Evolutionary conservation across 2,797 vertebrate species (phyloP), one percentile per base, ranked within the genome.

Genomic region (Jordanella pulchra): DNA sequence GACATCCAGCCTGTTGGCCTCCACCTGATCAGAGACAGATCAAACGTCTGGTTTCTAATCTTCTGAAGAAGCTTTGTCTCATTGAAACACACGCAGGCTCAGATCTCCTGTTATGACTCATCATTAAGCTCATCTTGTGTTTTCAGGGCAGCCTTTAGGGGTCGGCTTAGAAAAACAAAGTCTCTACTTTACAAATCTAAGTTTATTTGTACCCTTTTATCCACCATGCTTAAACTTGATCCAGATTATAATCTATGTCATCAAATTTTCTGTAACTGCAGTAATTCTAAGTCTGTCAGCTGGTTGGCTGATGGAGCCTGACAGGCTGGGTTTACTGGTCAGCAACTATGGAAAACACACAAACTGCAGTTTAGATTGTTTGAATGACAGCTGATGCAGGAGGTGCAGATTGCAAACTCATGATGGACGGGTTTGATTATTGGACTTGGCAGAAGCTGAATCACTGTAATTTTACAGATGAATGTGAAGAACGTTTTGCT

Each of bases 351-450:
- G 15, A 56, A 71, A 39, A 48, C 21, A 77, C 72, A 69, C 45
- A 27, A 72, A n/a, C 7, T 48, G 74, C 48, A 27, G 54, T 66
- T 67, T 45, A 71, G 77, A 79, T 66, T 80, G 81, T 76, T 23
- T 58, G 82, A 77, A 76, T 47, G 73, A 50, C 58, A 0, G 86
- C 86, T 69, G 84, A 89, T 55, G 85, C 82, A 79, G 81, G 81
- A 58, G 32, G 51, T 55, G 71, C 70, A 65, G 69, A 53, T 56
- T 55, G 5, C 0, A 67, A 25, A 78, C 66, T 65, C 73, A 42
- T 61, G 82, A 86, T 42, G 65, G 87, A 80, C 78, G 11, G 73
- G 30, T 78, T 23, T 54, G 28, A 65, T 73, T 1, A 67, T 53
- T 42, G 2, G n/a, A 55, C 30, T 61, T 55, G 77, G 5, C 77